Percentiles rank a stretch among this genome's conserved stretches.
Evolutionary conservation across 2,888 invertebrate genomes (phyloP).

Genomic region (Dolichomitus sp.): DNA sequence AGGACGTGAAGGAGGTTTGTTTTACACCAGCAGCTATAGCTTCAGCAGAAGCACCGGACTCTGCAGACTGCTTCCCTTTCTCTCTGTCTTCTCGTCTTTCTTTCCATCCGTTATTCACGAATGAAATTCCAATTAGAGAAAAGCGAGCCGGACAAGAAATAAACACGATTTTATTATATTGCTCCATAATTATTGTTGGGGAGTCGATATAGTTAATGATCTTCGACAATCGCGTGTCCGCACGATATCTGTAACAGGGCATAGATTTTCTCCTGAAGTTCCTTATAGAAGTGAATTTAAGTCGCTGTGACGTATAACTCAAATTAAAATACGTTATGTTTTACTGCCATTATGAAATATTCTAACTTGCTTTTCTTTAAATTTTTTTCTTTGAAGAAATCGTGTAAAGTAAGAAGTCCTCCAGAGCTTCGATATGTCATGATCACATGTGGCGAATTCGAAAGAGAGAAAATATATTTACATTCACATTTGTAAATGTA

Average conservation of each 20-base stretch:
- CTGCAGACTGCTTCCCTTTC: conserved; percentile 55
- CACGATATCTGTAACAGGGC: conserved; percentile 30
- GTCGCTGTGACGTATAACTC: not conserved
- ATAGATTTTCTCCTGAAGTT: conserved; percentile 9
- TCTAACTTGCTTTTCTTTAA: too few relatives aligned
- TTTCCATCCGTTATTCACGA: conserved; percentile 45
- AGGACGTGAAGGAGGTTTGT: conserved; percentile 78
- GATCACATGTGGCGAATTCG: too few relatives aligned
- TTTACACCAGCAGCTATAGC: conserved; percentile 77
- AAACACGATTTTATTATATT: conserved; percentile 39
- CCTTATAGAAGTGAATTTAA: not conserved
- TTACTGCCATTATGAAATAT: too few relatives aligned
- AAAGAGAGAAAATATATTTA: too few relatives aligned
- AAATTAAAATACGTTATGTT: not conserved
- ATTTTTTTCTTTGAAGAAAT: too few relatives aligned
- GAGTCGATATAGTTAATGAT: conserved; percentile 7
- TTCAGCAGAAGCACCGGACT: conserved; percentile 61
- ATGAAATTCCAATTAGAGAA: conserved; percentile 65
- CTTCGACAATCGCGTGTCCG: conserved; percentile 37
- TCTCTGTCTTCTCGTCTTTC: conserved; percentile 20
- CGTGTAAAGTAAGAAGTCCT: too few relatives aligned
- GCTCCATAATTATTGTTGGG: conserved; percentile 34
- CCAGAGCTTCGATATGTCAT: too few relatives aligned
- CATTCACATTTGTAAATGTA: too few relatives aligned
- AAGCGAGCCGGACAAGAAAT: conserved; percentile 39